Conservation (phyloP, 2,888 invertebrate genomes). For the Leptopilina myrica region DNA sequence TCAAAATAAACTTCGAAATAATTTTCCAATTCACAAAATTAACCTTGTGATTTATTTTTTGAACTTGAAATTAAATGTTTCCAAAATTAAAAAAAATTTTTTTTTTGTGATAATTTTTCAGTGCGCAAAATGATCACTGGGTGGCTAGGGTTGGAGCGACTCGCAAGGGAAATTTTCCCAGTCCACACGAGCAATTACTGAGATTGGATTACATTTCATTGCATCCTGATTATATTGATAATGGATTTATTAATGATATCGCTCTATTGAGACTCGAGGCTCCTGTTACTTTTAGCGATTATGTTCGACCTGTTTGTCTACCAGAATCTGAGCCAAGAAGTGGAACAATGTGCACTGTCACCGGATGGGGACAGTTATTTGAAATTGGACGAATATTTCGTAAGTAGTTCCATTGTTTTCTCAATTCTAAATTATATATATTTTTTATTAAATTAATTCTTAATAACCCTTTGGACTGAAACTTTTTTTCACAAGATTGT, state of each 20-base stretch:
- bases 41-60: too few relatives aligned
- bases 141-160: constrained; percentile 88
- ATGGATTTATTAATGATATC: constrained; percentile 88
- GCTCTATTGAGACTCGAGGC: constrained; percentile 82
- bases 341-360: constrained; percentile 85
- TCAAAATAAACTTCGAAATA: neutral
- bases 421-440: neutral
- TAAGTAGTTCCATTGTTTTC: constrained; percentile 77
- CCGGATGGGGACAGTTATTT: constrained; percentile 89
- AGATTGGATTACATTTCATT: constrained; percentile 82
- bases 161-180: constrained; percentile 84
- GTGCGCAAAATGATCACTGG: constrained; percentile 87
- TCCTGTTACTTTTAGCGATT: constrained; percentile 81
- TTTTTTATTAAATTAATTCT: neutral
- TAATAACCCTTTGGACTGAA: too few relatives aligned
- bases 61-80: too few relatives aligned
- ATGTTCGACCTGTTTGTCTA: constrained; percentile 82
- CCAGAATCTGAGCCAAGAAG: constrained; percentile 82
- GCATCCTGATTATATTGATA: constrained; percentile 86
- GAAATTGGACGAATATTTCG: constrained; percentile 89
- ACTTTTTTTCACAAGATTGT: too few relatives aligned
- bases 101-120: constrained; percentile 65
- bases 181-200: constrained; percentile 86
- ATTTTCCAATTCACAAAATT: too few relatives aligned
- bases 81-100: too few relatives aligned